Conservation (phyloP, 2,113 vertebrate species). For the Anoura caudifer region DNA sequence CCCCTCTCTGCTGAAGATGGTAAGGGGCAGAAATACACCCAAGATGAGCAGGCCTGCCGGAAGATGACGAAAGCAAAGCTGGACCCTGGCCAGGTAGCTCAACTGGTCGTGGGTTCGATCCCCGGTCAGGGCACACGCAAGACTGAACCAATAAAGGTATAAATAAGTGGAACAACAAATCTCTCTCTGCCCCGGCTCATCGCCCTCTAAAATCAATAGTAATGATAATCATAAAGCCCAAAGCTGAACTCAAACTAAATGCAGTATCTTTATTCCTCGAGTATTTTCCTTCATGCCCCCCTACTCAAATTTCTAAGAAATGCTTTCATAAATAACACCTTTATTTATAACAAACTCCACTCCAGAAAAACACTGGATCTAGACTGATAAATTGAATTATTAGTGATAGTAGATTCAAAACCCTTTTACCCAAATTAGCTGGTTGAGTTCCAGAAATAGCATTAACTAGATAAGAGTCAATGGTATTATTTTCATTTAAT, state of each 20-base stretch:
- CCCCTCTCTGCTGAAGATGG: not conserved
- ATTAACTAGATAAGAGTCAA: not conserved
- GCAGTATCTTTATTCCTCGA: not conserved
- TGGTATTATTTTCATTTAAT: not conserved
- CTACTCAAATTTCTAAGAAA: not conserved
- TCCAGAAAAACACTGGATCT: not conserved
- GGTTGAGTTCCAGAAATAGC: not conserved
- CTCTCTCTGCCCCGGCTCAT: too few relatives aligned
- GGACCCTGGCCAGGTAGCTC: not conserved
- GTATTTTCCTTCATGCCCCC: not conserved
- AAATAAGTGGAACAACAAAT: not conserved
- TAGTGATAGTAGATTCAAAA: not conserved
- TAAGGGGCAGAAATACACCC: not conserved
- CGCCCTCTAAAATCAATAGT: too few relatives aligned
- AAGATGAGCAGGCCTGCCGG: fast-evolving
- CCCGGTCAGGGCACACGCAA: too few relatives aligned
- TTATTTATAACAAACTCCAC: not conserved
- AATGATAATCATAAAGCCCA: too few relatives aligned
- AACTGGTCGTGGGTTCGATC: too few relatives aligned
- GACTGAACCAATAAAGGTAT: not conserved
- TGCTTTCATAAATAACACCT: not conserved
- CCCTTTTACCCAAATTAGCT: not conserved
- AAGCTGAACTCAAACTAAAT: too few relatives aligned
- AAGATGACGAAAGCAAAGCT: not conserved
- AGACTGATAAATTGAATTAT: not conserved